These are phyloP conservation scores for Blastobasis lacticolella DNA, from an alignment of 2,888 invertebrate genomes.

Conservation along the genomic window DNA sequence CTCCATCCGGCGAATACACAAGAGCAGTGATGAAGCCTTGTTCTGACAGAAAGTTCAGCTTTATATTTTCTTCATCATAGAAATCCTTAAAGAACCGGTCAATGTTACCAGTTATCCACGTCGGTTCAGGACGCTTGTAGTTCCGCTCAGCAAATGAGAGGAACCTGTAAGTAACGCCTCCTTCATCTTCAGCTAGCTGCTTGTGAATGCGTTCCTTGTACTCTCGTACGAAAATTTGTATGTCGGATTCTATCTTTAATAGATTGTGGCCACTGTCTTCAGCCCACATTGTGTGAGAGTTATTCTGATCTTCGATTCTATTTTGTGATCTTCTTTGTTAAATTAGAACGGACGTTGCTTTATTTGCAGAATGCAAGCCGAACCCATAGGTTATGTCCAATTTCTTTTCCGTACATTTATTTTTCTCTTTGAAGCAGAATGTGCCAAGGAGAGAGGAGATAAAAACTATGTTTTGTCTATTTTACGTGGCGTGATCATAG, in stretches of 20 bases:
- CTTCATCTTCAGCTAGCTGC: slow-evolving; percentile 30
- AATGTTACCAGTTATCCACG: slow-evolving; percentile 45
- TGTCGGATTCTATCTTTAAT: slow-evolving; percentile 36
- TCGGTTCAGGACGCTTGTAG: slow-evolving; percentile 20
- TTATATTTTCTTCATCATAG: slow-evolving; percentile 30
- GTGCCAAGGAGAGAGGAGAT: no score
- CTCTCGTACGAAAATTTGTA: slow-evolving; percentile 38
- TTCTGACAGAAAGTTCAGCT: slow-evolving; percentile 35
- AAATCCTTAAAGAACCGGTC: slow-evolving; percentile 44
- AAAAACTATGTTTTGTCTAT: no score
- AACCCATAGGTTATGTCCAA: no score
- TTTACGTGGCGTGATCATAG: no score
- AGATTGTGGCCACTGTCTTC: slow-evolving; percentile 37
- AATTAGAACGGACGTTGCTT: no score
- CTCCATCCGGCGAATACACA: slow-evolving; percentile 54
- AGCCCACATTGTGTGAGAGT: no score
- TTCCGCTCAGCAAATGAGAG: slow-evolving; percentile 40
- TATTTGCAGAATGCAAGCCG: no score
- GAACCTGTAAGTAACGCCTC: slow-evolving; percentile 24
- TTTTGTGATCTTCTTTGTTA: no score
- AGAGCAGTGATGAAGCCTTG: slow-evolving; percentile 47
- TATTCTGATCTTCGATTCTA: no score
- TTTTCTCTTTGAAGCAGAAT: no score
- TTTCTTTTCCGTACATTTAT: no score
- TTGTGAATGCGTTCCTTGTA: slow-evolving; percentile 38